Evolutionary conservation across 2,888 invertebrate genomes (phyloP).

Genomic region (Hydrotaea cyrtoneurina): DNA sequence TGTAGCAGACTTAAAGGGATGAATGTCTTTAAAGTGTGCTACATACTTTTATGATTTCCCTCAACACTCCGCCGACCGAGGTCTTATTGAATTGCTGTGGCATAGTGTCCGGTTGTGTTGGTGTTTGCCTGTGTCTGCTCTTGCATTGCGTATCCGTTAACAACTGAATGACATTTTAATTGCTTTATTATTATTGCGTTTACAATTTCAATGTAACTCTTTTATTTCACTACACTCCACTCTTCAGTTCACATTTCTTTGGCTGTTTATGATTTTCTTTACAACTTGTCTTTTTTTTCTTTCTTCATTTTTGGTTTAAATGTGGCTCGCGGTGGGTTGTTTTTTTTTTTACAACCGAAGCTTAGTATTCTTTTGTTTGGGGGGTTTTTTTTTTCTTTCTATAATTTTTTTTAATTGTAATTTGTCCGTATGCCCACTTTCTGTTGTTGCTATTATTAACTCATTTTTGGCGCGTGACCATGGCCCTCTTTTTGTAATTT

Average conservation of each 20-base stretch:
- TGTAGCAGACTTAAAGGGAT: neutral
- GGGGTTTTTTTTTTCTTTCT: neutral
- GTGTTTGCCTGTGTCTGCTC: neutral
- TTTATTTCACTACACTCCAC: neutral
- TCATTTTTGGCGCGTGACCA: slow-evolving; percentile 52
- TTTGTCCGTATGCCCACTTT: neutral
- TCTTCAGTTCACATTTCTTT: neutral
- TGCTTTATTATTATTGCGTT: slow-evolving; percentile 41
- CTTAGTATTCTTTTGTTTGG: slow-evolving; percentile 44
- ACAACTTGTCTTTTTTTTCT: neutral
- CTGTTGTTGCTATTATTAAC: neutral
- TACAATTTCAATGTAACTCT: slow-evolving; percentile 33
- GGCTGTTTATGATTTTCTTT: slow-evolving; percentile 18
- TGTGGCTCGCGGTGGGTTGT: neutral
- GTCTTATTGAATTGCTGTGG: too few species aligned
- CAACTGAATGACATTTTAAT: slow-evolving; percentile 53
- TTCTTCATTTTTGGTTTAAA: neutral
- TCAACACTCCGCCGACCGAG: neutral
- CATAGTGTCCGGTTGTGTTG: neutral
- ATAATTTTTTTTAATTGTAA: slow-evolving; percentile 46
- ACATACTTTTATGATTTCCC: slow-evolving; percentile 35
- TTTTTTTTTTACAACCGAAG: slow-evolving; percentile 3
- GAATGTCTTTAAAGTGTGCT: slow-evolving; percentile 9
- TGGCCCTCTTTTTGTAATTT: slow-evolving; percentile 36
- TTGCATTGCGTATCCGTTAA: slow-evolving; percentile 30